Conservation (phyloP, 2,888 invertebrate species). For the Cantharis flavilabris region DNA sequence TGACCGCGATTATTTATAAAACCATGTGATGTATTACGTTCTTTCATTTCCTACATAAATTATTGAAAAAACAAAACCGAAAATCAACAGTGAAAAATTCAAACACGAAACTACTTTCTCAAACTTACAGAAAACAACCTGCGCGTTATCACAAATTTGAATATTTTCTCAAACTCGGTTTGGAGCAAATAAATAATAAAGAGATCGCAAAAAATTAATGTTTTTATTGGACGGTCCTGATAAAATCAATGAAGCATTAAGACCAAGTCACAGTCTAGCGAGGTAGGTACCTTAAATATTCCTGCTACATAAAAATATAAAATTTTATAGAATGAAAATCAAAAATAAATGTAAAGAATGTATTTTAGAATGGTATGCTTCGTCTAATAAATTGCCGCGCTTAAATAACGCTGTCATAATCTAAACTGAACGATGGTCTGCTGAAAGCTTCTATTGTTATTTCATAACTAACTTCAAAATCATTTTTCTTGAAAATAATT, state of each 20-base stretch:
- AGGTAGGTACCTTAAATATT: neutral
- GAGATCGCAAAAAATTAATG: neutral
- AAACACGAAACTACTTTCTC: neutral
- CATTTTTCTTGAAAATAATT: neutral
- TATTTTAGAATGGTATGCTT: neutral
- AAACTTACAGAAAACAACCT: neutral
- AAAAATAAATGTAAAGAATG: neutral
- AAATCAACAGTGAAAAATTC: neutral
- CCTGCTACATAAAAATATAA: neutral
- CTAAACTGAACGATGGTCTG: neutral
- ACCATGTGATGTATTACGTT: neutral
- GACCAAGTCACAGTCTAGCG: neutral
- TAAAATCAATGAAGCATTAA: neutral
- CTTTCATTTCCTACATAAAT: neutral
- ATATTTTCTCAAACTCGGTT: neutral
- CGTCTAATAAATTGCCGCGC: neutral
- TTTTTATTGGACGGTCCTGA: neutral
- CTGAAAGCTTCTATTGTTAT: neutral
- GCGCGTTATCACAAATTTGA: neutral
- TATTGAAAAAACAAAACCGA: neutral
- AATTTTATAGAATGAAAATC: neutral
- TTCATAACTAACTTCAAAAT: neutral
- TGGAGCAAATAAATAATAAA: neutral
- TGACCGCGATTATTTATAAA: conserved; percentile 13
- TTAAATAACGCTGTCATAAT: neutral